Base-by-base conservation (phyloP, 2,888 invertebrate species). In the Stenotaenia linearis region DNA sequence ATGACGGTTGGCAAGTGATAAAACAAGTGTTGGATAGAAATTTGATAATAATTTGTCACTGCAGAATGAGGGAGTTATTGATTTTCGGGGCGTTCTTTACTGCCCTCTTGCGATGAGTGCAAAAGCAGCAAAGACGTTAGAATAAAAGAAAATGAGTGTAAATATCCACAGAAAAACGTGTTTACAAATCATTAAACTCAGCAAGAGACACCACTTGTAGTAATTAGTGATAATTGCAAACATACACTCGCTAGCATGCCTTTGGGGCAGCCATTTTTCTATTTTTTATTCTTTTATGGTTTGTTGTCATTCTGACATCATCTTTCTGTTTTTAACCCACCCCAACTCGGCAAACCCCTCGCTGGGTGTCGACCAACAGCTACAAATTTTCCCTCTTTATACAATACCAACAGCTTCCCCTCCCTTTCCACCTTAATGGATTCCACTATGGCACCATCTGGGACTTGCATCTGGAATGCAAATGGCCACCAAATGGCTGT, bases 401-500 rank as follows among this genome's bases (percentile, higher is more conserved):
- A 69, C 69, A 69, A 69, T 69, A 69, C 69, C 69, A 69, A 69
- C 69, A n/a, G 28, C 69, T 69, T 69, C 25, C n/a, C 69, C 69
- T 69, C 69, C 69, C 69, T 69, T 69, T 69, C 69, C 69, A 69
- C 69, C 69, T 69, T 69, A 69, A 69, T 69, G 69, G 69, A 69
- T 69, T 69, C 69, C 69, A 69, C 69, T 69, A 69, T 69, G 69
- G 69, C 69, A 69, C 69, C 69, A 69, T 69, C 69, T 69, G 69
- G 69, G 69, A 69, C 69, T 69, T 69, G 69, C 69, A 69, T 69
- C 69, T 69, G 69, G 69, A 69, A 69, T 69, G 69, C 69, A 69
- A 69, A 69, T 69, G 69, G 69, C 69, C 69, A 69, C 69, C 69
- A 69, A 69, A 69, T 69, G 69, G 69, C 69, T 69, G 69, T 69